Evolutionary conservation across 1,140 invertebrate species (phyloP), one percentile per base, ranked within the genome.

Genomic region (Berghia stephanieae): DNA sequence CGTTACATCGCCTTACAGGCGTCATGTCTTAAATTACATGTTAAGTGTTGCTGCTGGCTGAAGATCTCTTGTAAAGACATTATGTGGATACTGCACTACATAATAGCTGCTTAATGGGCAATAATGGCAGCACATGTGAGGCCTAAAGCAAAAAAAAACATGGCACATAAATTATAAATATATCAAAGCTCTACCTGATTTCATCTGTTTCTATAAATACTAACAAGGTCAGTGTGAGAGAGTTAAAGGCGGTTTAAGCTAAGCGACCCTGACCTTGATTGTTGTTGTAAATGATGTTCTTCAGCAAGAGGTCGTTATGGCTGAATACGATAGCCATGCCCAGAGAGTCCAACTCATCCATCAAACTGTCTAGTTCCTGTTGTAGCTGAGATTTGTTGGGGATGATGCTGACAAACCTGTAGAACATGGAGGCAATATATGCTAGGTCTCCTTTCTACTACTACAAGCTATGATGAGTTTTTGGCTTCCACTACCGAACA

Each of bases 291-390:
- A 99, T 93, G 75, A 99, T 93, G 91, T 99, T 99, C 83, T 93
- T 95, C 77, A 98, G 91, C 80, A 99, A 91, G 75, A 99, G 92
- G 92, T 99, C 98, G 91, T 99, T 99, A 91, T 99, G 98, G 87
- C 94, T 94, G 90, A 98, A 98, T 31, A 98, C 97, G 78, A 97
- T 88, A n/a, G 95, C 94, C 90, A 93, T 95, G 77, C 92, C 88
- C 31, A 94, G 86, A 79, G 90, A 89, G 66, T 91, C 90, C 78
- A 97, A 90, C 80, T 92, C 90, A 36, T 90, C 88, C 86, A 94
- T 93, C 70, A 98, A 86, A 34, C 89, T 87, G 44, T 92, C 88
- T 81, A 94, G 92, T 90, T 97, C 95, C 80, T 92, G 88, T 84
- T 92, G 88, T 78, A 98, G 88, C 83, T 91, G 90, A 66, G 90